These are phyloP conservation scores for Urocitellus parryii DNA, from an alignment of 2,113 vertebrate species.

Conservation along the genomic window DNA sequence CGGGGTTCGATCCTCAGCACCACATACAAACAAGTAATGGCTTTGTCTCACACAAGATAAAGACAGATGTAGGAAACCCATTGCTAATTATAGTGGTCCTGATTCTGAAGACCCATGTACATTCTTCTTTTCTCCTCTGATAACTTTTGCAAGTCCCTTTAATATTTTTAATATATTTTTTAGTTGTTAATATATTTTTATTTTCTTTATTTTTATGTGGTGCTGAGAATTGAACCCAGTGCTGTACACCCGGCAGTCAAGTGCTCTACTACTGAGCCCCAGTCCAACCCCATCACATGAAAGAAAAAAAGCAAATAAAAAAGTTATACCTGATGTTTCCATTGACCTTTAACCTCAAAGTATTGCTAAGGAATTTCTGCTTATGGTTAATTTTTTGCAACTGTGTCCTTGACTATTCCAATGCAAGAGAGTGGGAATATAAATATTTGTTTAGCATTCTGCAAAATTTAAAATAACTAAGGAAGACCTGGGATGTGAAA, in stretches of 20 bases:
- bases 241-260: no score
- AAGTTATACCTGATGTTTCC: neutral
- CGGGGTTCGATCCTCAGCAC: no score
- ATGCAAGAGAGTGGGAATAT: neutral
- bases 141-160: neutral
- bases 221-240: no score
- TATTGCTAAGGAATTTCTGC: neutral
- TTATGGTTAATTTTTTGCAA: neutral
- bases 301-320: neutral
- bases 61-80: neutral
- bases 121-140: neutral
- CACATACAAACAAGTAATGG: neutral
- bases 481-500: neutral
- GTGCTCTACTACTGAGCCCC: no score
- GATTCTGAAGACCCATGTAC: neutral
- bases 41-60: neutral
- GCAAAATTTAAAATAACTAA: neutral
- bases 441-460: neutral
- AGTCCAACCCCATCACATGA: no score
- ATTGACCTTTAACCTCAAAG: neutral
- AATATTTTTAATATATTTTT: neutral
- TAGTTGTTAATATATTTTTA: no score
- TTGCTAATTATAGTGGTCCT: neutral
- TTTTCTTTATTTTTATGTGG: no score
- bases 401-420: accelerated